Evolutionary conservation across 2,888 invertebrate genomes (phyloP), one percentile per base, ranked within the genome.

Genomic region (Melieria crassipennis): DNA sequence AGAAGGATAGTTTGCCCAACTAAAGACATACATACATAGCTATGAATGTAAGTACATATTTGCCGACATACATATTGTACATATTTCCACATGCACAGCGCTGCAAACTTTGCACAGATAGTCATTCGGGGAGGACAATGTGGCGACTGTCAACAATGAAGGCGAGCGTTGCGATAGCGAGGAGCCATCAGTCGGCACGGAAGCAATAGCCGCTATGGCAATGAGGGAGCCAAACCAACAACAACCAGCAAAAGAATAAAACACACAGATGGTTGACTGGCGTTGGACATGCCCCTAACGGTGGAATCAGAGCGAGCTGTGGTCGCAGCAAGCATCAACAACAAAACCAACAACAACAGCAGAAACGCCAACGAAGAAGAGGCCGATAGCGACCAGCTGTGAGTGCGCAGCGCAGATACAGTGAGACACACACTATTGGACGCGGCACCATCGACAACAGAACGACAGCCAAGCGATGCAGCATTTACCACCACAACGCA

Each of bases 221-320:
- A 30, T 30, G 30, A 30, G 30, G 30, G 30, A 30, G 30, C 30
- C 42, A 42, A 46, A 50, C 48, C 60, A 69, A 16, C 45, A 11
- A n/a, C 16, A 52, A 13, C 45, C 65, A 70, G 45, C 48, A 16
- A 65, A 50, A 71, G 69, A 62, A 73, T 55, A 46, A 70, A 62
- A 73, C 68, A 73, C 72, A 71, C 71, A 73, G 71, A 73, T 71
- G 66, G 70, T 73, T 61, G 42, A 10, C 42, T 65, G 60, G 13
- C 58, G 4, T 69, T 65, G 69, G 69, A 65, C 69, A 72, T 69
- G 69, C 72, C 69, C 72, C 69, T 65, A 72, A 72, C 69, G 65
- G 61, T 72, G 69, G 71, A 60, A 68, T 30, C 30, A 30, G 47
- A 61, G 55, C 42, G 45, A 68, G 64, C 11, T 50, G 47, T n/a